phyloP scores from a whole-genome alignment of 2,113 vertebrate species.

The Notiomystis cincta region DNA sequence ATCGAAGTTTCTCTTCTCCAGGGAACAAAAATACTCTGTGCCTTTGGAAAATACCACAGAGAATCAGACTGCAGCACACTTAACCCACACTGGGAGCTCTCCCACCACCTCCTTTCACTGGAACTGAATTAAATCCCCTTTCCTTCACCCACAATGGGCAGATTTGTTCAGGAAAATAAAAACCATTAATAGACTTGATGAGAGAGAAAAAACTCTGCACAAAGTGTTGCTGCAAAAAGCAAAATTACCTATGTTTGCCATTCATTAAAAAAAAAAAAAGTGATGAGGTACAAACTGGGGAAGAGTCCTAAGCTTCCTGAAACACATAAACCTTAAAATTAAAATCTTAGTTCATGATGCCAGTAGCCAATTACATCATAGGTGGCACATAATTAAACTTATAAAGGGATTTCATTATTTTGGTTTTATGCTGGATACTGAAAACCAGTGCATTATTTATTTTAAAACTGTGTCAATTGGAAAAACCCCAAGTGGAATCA shows the following conservation, averaged over 20 bases:
- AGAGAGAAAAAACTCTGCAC: background rate
- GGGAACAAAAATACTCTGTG: background rate
- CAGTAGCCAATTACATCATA: conserved; percentile 43
- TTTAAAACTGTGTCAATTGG: conserved; percentile 38
- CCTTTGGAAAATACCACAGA: background rate
- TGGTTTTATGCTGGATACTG: conserved; percentile 1
- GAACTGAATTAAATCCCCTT: background rate
- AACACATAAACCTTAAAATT: conserved; percentile 55
- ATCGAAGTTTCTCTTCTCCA: background rate
- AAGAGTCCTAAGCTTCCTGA: conserved; percentile 37
- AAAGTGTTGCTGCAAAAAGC: conserved; percentile 11
- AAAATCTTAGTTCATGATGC: conserved; percentile 39
- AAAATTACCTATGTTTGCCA: conserved; percentile 6
- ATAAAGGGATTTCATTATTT: conserved; percentile 31
- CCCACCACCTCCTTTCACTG: background rate
- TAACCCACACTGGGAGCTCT: background rate
- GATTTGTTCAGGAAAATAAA: conserved; percentile 46
- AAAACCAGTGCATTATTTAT: conserved; percentile 55
- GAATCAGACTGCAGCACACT: background rate
- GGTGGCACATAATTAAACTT: conserved; percentile 66
- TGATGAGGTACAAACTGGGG: conserved; percentile 12
- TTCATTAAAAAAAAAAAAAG: background rate
- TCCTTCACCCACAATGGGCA: background rate
- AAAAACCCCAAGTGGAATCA: conserved; percentile 30
- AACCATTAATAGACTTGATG: background rate